phyloP scores from a whole-genome alignment of 2,888 invertebrate species.

The Nasonia oneida region DNA sequence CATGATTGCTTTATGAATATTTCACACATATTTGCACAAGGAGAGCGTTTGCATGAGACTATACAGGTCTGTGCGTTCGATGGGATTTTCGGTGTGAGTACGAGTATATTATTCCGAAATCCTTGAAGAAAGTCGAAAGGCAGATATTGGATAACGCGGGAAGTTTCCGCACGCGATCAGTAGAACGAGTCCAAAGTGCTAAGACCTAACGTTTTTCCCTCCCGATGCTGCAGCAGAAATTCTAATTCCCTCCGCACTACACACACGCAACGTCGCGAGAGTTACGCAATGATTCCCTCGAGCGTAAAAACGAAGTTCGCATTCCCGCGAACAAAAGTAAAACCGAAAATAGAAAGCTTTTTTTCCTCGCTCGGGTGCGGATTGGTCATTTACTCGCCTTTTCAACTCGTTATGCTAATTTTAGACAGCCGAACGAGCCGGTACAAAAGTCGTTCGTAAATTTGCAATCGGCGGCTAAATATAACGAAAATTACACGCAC shows the following conservation, averaged over 20 bases:
- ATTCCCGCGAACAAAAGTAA: conserved; percentile 10
- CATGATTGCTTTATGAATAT: background rate
- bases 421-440: no score
- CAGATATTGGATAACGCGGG: conserved; percentile 6
- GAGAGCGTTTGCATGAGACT: background rate
- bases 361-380: background rate
- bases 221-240: background rate
- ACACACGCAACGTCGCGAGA: background rate
- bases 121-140: background rate
- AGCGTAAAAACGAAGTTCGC: background rate
- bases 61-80: background rate
- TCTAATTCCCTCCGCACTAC: background rate
- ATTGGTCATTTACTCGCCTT: background rate
- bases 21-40: no score
- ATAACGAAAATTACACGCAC: background rate
- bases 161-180: background rate
- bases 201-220: background rate
- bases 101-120: background rate
- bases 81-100: background rate
- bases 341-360: background rate
- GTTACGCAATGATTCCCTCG: background rate
- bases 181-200: conserved; percentile 1
- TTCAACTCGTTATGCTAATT: background rate
- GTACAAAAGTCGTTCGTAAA: background rate
- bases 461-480: background rate